Base-by-base conservation (phyloP, 2,888 invertebrate species). In the Ctenicera cuprea region DNA sequence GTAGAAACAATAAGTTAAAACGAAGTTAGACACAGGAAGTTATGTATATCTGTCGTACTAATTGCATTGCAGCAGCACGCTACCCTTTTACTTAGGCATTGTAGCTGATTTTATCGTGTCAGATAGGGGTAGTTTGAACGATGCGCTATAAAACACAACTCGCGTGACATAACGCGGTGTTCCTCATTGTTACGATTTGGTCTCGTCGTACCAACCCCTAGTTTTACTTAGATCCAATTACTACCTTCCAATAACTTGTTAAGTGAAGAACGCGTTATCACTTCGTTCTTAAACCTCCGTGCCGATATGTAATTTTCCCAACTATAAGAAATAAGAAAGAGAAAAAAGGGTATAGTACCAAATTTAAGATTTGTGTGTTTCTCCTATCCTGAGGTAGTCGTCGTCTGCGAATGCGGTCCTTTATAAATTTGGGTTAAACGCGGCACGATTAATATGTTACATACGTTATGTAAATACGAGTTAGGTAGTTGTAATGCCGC, bases 391-490 rank as follows among this genome's bases (percentile, higher is more conserved):
- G 18, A 20, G 14, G 57, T 7, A 9, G 33, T 18, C 57, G 57
- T 20, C 37, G n/a, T 22, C 26, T n/a, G 52, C 62, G 73, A 52
- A 48, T 30, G 54, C 54, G 54, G 57, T 16, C 62, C 37, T 43
- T 71, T 75, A 73, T 64, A 69, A 73, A 75, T 75, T 73, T 70
- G 41, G 65, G 69, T 65, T 64, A 73, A 59, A 66, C 67, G 70
- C 62, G 70, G 73, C 41, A 50, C 73, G 68, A 75, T 75, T 75
- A 75, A 75, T 73, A 70, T 70, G 64, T 71, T 67, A 69, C 70
- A 73, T 68, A 75, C 70, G 73, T 75, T 68, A 75, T 73, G 75
- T 73, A 75, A 75, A 75, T 75, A 64, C 71, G 62, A 61, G 59
- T 66, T 75, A 69, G 41, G 65, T 71, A 62, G 71, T 68, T 59